Base-by-base conservation (phyloP, 1,140 invertebrate genomes). In the Amphibalanus amphitrite region DNA sequence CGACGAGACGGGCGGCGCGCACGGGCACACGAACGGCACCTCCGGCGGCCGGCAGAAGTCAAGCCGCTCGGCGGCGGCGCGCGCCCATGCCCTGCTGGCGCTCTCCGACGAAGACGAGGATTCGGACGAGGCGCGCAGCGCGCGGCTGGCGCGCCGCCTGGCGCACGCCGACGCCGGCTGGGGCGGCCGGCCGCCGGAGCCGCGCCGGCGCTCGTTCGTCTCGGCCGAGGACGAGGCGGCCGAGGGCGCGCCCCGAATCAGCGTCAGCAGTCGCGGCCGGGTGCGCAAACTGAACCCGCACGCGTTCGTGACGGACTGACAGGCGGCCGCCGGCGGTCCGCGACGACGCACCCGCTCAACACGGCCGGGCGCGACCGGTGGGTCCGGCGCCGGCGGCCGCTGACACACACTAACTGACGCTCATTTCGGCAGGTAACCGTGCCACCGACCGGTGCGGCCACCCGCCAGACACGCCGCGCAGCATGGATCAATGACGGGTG, bases 181-280 rank as follows among this genome's bases (percentile, higher is more conserved):
- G 29, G 71, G 33, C 40, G 72, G 40, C 28, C 68, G 59, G 59
- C 69, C 72, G 59, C 59, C 70, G 13, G 72, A 73, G 65, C 71
- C 65, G 33, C 68, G 72, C n/a, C 47, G 70, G 25, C 25, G 64
- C 25, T 47, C 68, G 26, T 67, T 70, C 38, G 73, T 68, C 40
- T 67, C 71, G 25, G 33, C 33, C 17, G 70, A 71, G 68, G 69
- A 71, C 30, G 70, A 71, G 68, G 69, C 65, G n/a, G 69, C 72
- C 59, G 38, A 69, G 67, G 69, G 73, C 10, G 75, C 73, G 13
- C 71, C 72, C 40, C 65, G 72, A 33, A 72, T 73, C 33, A 73
- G 73, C 71, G 74, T 76, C 3, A 76, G 75, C 67, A 76, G 75
- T 33, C 71, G 75, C 17, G 75, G 75, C 28, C 69, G 75, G 70